phyloP scores from a whole-genome alignment of 2,797 vertebrate species.

The Melanitta fusca region DNA sequence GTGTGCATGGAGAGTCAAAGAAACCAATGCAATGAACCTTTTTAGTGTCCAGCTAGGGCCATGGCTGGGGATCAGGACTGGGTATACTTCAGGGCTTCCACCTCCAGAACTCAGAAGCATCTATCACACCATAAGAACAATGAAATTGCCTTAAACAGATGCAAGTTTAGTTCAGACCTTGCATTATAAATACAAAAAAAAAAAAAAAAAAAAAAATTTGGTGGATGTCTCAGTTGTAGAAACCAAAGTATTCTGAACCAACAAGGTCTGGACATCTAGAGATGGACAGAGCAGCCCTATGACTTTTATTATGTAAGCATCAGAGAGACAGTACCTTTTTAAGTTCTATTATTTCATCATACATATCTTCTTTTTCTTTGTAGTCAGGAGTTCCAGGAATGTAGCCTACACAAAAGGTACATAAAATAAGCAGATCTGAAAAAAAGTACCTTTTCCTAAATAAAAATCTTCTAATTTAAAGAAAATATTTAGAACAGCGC shows the following conservation, averaged over 20 bases:
- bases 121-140: slow-evolving; percentile 12
- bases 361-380: slow-evolving; percentile 94
- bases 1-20: not conserved
- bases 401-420: slow-evolving; percentile 78
- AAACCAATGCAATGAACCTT: slow-evolving; percentile 15
- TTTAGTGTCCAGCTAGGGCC: not conserved
- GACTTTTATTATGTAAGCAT: not conserved
- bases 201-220: not conserved
- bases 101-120: slow-evolving; percentile 32
- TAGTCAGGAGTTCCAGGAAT: slow-evolving; percentile 79
- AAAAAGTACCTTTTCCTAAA: not conserved
- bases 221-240: not conserved
- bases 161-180: not conserved
- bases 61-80: slow-evolving; percentile 5
- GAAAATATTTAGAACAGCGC: not conserved
- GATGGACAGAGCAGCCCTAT: not conserved
- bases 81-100: slow-evolving; percentile 13
- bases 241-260: not conserved
- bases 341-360: slow-evolving; percentile 91
- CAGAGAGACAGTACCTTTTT: slow-evolving; percentile 86
- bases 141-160: not conserved
- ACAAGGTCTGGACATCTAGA: not conserved
- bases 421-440: not conserved
- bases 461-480: not conserved
- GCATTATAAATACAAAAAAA: not conserved